Evolutionary conservation across 1,140 invertebrate genomes (phyloP).

Genomic region (Polypedilum pembai): DNA sequence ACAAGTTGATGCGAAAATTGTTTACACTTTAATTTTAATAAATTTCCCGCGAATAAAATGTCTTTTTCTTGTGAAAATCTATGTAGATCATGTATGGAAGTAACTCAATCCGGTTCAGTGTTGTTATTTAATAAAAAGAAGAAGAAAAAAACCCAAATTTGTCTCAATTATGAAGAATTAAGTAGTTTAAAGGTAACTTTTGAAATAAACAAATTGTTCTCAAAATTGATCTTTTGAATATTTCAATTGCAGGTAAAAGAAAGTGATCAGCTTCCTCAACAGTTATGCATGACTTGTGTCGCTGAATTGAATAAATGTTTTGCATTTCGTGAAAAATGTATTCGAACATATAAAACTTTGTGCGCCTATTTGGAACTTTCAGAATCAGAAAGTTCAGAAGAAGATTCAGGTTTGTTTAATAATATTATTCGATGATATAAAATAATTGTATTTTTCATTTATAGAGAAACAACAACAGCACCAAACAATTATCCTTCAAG

Average conservation of each 20-base stretch:
- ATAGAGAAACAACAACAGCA: neutral
- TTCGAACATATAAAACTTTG: neutral
- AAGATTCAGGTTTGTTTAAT: no score
- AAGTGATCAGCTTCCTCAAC: neutral
- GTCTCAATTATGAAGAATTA: neutral
- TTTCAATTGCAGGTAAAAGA: neutral
- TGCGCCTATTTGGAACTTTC: neutral
- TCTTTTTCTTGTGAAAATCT: constrained; percentile 3
- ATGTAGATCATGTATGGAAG: neutral
- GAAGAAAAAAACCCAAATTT: constrained; percentile 16
- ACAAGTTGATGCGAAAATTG: neutral
- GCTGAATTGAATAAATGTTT: neutral
- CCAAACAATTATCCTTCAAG: neutral
- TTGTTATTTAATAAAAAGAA: constrained; percentile 5
- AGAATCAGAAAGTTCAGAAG: neutral
- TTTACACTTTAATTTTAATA: neutral
- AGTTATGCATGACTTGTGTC: neutral
- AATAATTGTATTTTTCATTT: no score
- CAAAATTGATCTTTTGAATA: neutral
- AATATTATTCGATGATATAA: no score
- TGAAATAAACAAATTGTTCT: neutral
- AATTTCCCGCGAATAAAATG: neutral
- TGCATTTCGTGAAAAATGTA: neutral
- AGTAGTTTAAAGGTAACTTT: neutral
- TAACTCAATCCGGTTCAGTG: neutral